Base-by-base conservation (phyloP, 2,797 vertebrate genomes). In the Xiphophorus birchmanni region DNA sequence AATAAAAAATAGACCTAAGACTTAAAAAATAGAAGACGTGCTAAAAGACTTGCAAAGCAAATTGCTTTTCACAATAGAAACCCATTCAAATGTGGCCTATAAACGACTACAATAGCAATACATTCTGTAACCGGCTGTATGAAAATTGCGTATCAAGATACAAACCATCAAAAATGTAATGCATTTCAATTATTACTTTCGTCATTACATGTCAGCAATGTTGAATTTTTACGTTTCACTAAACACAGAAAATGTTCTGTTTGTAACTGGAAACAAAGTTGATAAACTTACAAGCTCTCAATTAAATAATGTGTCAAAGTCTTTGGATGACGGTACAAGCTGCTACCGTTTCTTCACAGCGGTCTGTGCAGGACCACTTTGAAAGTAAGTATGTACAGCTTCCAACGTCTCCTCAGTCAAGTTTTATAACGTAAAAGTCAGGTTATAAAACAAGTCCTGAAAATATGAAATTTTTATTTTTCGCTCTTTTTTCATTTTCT, bases 311-410 rank as follows among this genome's bases (percentile, higher is more conserved):
- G 81, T 37, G 54, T 88, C 81, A 79, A 94, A 88, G 91, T 96
- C 94, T 96, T 95, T 95, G 93, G 92, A 94, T 87, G 90, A 86
- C 89, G 90, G 82, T 86, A 84, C 79, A 92, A 89, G 29, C 84
- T 90, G 85, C 84, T 89, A 91, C 87, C 84, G 80, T 84, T 92
- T 87, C 88, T 87, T 75, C 81, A 78, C 50, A 85, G 82, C 83
- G 87, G 90, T 92, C 86, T 90, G 73, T 83, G 76, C 74, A 84
- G 89, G 90, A 90, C 86, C 87, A 85, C 88, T 78, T 78, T 52
- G 67, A 84, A 81, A 80, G 76, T 71, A 50, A 40, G 40, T 40
- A 40, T 35, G 32, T 37, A 65, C 63, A 40, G 6, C 5, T 40
- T 23, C 63, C 35, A 67, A 21, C 63, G 23, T 40, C 3, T 37